These are phyloP conservation scores for Drosophila setifemur DNA, from an alignment of 1,140 invertebrate genomes.

Conservation along the genomic window DNA sequence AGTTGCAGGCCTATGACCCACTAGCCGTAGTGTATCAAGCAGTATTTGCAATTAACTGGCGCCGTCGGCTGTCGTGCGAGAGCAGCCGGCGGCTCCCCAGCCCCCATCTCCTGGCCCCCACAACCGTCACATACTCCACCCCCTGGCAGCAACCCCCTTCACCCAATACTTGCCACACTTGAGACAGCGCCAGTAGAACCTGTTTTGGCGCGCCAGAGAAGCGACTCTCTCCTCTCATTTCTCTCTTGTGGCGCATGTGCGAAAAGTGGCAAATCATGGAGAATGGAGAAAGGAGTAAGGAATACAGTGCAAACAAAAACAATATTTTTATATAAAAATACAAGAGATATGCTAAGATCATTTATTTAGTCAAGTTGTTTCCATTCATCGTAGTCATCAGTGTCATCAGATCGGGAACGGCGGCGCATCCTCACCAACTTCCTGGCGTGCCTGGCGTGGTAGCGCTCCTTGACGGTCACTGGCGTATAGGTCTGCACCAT, in stretches of 20 bases:
- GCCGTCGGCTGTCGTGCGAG: conserved; percentile 72
- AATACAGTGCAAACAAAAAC: conserved; percentile 2
- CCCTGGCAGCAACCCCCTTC: conserved; percentile 2
- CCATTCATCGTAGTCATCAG: no score
- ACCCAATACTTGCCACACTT: conserved; percentile 5
- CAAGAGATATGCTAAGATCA: no score
- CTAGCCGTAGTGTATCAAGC: conserved; percentile 39
- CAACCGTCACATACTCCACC: neutral
- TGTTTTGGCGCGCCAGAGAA: conserved; percentile 69
- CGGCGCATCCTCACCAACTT: no score
- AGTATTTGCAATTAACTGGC: conserved; percentile 81
- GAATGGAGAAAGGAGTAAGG: neutral
- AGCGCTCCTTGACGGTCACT: no score
- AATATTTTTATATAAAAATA: no score
- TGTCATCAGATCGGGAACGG: no score
- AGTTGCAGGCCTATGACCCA: neutral
- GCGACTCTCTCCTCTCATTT: conserved; percentile 26
- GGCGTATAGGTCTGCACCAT: no score
- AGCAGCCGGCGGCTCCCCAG: conserved; percentile 36
- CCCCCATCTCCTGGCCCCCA: neutral
- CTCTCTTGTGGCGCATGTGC: conserved; percentile 58
- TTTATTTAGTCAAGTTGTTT: no score
- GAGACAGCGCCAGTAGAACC: conserved; percentile 60
- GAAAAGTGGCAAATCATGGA: neutral
- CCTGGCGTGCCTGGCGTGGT: no score